Conservation (phyloP, 92 coral and sea anemone genomes). For the Nematostella vectensis region DNA sequence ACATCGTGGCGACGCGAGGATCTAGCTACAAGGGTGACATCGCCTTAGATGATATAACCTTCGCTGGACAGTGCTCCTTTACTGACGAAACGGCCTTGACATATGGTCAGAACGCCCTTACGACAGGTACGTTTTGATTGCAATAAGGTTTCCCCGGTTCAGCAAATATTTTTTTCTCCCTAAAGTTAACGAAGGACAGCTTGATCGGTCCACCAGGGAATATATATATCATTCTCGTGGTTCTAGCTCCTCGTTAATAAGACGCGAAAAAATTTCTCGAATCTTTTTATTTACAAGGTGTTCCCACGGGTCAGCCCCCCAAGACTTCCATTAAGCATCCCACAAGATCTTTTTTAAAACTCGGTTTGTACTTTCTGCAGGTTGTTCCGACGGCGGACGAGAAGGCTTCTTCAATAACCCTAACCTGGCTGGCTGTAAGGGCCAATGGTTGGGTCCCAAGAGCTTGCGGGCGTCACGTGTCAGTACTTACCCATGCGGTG, state of each 20-base stretch:
- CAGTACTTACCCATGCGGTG: constrained; percentile 54
- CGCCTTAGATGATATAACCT: constrained; percentile 66
- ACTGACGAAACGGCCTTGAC: constrained; percentile 31
- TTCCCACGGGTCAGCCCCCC: too few relatives aligned
- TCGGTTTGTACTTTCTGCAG: too few relatives aligned
- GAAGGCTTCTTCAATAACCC: constrained; percentile 78
- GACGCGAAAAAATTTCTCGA: too few relatives aligned
- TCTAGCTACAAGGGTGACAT: constrained; percentile 64
- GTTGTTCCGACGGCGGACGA: constrained; percentile 74
- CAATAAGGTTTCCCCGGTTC: too few relatives aligned
- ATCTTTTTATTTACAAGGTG: too few relatives aligned
- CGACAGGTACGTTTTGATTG: constrained; percentile 13
- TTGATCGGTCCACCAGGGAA: too few relatives aligned
- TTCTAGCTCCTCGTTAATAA: too few relatives aligned
- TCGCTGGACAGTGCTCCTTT: constrained; percentile 30
- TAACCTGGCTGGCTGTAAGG: constrained; percentile 67
- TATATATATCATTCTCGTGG: too few relatives aligned
- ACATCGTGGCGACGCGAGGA: constrained; percentile 74
- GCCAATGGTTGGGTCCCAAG: constrained; percentile 62
- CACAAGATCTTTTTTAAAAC: too few relatives aligned
- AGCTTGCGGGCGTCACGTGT: constrained; percentile 53
- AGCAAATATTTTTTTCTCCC: too few relatives aligned
- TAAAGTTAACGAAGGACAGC: too few relatives aligned
- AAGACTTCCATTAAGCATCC: too few relatives aligned
- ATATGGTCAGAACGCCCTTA: constrained; percentile 47